Evolutionary conservation across 1,140 invertebrate species (phyloP).

Genomic region (Dinothrombium tinctorium): DNA sequence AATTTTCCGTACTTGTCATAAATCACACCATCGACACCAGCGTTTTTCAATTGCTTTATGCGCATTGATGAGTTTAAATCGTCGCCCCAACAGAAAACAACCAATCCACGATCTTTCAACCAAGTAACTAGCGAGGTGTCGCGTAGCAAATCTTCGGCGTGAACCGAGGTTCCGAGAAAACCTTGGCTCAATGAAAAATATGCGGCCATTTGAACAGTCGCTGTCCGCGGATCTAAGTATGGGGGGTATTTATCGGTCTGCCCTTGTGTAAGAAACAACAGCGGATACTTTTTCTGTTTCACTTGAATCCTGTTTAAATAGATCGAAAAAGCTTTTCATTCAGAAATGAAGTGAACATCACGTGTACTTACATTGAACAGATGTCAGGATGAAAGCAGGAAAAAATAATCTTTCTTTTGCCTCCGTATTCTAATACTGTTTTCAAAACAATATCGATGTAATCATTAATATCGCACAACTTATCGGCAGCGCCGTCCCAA

Average conservation of each 20-base stretch:
- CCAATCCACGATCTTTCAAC: constrained; percentile 44
- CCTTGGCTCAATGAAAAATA: constrained; percentile 50
- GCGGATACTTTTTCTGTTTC: constrained; percentile 85
- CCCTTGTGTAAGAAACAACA: constrained; percentile 75
- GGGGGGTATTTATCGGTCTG: constrained; percentile 47
- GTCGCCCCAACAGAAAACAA: constrained; percentile 88
- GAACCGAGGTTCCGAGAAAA: constrained; percentile 61
- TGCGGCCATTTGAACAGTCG: constrained; percentile 49
- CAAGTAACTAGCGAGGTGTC: constrained; percentile 51
- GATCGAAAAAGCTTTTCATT: too few relatives aligned
- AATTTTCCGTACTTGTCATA: constrained; percentile 54
- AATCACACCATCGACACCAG: constrained; percentile 73
- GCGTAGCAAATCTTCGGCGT: constrained; percentile 65
- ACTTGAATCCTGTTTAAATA: constrained; percentile 33
- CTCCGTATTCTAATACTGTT: constrained; percentile 42
- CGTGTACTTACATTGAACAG: too few relatives aligned
- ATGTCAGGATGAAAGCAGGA: constrained; percentile 64
- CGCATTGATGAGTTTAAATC: constrained; percentile 71
- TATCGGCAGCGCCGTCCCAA: constrained; percentile 14
- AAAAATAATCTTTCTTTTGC: constrained; percentile 55
- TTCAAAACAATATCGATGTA: constrained; percentile 70
- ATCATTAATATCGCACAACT: constrained; percentile 68
- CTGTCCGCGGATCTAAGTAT: constrained; percentile 30
- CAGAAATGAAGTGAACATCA: too few relatives aligned
- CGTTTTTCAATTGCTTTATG: constrained; percentile 54